Evolutionary conservation across 2,888 invertebrate species (phyloP).

Genomic region (Orthonevra nobilis): DNA sequence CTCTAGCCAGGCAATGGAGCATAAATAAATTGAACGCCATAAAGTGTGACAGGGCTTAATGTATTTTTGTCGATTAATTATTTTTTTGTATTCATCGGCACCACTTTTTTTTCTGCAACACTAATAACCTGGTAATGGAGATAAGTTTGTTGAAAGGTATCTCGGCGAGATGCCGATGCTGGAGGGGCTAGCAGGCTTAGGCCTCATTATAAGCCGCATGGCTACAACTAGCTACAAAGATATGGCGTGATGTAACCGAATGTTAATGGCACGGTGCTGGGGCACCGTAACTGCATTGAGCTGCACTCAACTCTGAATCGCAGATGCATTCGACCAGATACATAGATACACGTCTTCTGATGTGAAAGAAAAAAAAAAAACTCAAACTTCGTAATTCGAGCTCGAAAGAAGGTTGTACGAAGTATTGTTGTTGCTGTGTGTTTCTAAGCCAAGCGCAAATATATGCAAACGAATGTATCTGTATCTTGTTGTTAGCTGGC

Average conservation of each 20-base stretch:
- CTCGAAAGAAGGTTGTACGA: too few relatives aligned
- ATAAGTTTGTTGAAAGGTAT: constrained; percentile 52
- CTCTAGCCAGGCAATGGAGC: constrained; percentile 44
- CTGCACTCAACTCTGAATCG: constrained; percentile 59
- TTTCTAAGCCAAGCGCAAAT: constrained; percentile 6
- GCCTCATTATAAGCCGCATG: neutral
- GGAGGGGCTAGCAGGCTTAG: neutral
- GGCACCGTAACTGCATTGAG: constrained; percentile 43
- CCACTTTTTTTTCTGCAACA: constrained; percentile 38
- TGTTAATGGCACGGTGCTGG: constrained; percentile 36
- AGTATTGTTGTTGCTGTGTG: constrained; percentile 6
- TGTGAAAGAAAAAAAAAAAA: constrained; percentile 31
- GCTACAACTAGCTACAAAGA: constrained; percentile 6
- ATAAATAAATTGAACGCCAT: constrained; percentile 63
- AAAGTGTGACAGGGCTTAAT: constrained; percentile 62
- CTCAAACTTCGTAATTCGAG: constrained; percentile 67
- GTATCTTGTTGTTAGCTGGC: constrained; percentile 15
- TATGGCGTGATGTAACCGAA: constrained; percentile 56
- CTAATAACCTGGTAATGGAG: constrained; percentile 55
- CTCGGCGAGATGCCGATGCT: constrained; percentile 27
- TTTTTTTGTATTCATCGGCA: constrained; percentile 24
- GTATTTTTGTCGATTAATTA: constrained; percentile 64
- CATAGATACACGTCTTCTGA: constrained; percentile 28
- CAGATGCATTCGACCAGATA: constrained; percentile 51
- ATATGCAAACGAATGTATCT: constrained; percentile 30